Evolutionary conservation across 2,888 invertebrate species (phyloP), one percentile per base, ranked within the genome.

Genomic region (Luperina nickerlii): DNA sequence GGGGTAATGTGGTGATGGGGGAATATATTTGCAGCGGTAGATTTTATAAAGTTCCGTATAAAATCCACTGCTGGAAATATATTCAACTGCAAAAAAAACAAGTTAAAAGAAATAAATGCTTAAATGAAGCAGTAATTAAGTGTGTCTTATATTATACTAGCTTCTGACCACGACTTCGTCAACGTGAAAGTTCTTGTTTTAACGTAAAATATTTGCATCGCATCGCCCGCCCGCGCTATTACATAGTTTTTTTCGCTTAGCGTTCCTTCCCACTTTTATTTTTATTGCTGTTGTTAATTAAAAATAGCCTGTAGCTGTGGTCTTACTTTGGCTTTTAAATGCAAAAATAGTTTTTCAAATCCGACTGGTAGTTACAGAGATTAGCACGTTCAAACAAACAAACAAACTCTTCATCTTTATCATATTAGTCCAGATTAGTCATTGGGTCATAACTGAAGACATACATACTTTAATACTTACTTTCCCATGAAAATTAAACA

Each of bases 401-500:
- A 60, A 60, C 62, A 62, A 62, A 62, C 62, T 27, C 27, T 27
- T 62, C 15, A 27, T 0, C 7, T 27, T 27, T 15, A 62, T 15
- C 15, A 62, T 62, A 62, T 62, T 60, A n/a, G 1, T n/a, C 13
- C 4, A 60, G n/a, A 60, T 60, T 24, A 38, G 27, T 32, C 67
- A 74, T 72, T 48, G 62, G 70, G 66, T 74, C 24, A 38, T 4
- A 76, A 9, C 8, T 57, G 8, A 1, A 54, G 1, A 63, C 51
- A 65, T 62, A 63, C 8, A 5, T 15, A 15, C 48, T 11, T 11
- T 27, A 60, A 15, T 20, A 24, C 57, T 62, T 24, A 15, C 2
- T 42, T 87, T 90, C 83, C 82, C 87, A 88, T 86, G 88, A 79
- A 88, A 83, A 83, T 83, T 79, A 78, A 86, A 75, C 68, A 66